Conservation (phyloP, 2,888 invertebrate species). For the Cephonodes hylas region DNA sequence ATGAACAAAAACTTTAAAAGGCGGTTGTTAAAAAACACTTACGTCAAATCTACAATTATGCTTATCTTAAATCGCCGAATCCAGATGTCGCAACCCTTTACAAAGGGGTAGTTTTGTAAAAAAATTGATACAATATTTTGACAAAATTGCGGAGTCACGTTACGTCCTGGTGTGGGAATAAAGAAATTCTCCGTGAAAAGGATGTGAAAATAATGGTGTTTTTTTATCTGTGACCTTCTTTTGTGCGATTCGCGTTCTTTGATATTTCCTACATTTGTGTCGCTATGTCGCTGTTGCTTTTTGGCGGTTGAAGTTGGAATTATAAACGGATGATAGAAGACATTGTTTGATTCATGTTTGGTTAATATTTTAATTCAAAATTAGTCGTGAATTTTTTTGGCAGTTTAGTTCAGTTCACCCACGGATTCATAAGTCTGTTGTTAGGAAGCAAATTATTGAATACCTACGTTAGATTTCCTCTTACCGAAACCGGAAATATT, state of each 20-base stretch:
- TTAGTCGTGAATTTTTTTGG: no score
- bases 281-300: not conserved
- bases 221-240: constrained; percentile 10
- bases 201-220: constrained; percentile 16
- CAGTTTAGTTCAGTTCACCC: no score
- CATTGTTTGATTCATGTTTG: no score
- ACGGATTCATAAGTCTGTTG: no score
- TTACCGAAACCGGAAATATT: no score
- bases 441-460: no score
- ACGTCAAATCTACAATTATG: constrained; percentile 20
- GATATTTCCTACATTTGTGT: not conserved
- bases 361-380: no score
- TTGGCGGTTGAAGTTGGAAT: not conserved
- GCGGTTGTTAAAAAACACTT: not conserved
- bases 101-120: constrained; percentile 55
- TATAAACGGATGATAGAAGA: no score
- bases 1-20: not conserved
- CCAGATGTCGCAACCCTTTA: constrained; percentile 62
- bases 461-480: no score
- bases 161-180: constrained; percentile 31
- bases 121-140: constrained; percentile 76
- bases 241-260: not conserved
- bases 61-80: constrained; percentile 59
- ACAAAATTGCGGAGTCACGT: constrained; percentile 59
- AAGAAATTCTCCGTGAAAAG: constrained; percentile 18